Evolutionary conservation across 2,888 invertebrate species (phyloP).

Genomic region (Rosalia funebris): DNA sequence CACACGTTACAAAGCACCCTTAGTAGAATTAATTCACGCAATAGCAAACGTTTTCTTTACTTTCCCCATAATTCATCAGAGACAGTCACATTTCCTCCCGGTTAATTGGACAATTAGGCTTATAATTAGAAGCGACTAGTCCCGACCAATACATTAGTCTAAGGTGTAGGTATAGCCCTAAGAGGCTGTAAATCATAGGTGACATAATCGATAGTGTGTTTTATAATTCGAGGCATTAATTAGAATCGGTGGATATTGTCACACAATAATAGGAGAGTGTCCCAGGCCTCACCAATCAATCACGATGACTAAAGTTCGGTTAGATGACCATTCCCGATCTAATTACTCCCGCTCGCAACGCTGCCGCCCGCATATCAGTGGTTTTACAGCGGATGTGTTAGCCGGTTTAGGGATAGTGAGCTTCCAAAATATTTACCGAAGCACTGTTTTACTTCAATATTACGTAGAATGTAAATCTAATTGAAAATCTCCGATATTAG

Average conservation of each 20-base stretch:
- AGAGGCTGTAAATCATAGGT: slow-evolving; percentile 43
- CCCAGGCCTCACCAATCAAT: slow-evolving; percentile 49
- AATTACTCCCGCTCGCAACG: slow-evolving; percentile 45
- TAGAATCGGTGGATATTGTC: slow-evolving; percentile 48
- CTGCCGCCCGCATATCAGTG: slow-evolving; percentile 40
- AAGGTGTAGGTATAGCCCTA: slow-evolving; percentile 32
- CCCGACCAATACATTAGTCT: slow-evolving; percentile 15
- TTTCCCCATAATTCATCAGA: background rate
- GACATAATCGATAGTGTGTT: slow-evolving; percentile 42
- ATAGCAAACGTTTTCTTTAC: no score
- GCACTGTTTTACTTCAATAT: background rate
- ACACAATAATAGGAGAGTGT: slow-evolving; percentile 49
- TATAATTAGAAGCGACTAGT: slow-evolving; percentile 8
- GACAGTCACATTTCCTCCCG: background rate
- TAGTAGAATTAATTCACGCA: no score
- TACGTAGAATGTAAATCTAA: no score
- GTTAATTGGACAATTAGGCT: slow-evolving; percentile 24
- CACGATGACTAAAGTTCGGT: slow-evolving; percentile 50
- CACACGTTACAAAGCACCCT: no score
- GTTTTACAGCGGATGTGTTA: slow-evolving; percentile 37
- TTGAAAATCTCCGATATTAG: no score
- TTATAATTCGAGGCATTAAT: slow-evolving; percentile 46
- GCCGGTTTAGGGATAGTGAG: slow-evolving; percentile 22
- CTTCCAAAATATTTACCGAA: slow-evolving; percentile 5
- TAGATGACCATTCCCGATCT: slow-evolving; percentile 51